Evolutionary conservation across 2,888 invertebrate genomes (phyloP).

Genomic region (Drosophila sordidapex): DNA sequence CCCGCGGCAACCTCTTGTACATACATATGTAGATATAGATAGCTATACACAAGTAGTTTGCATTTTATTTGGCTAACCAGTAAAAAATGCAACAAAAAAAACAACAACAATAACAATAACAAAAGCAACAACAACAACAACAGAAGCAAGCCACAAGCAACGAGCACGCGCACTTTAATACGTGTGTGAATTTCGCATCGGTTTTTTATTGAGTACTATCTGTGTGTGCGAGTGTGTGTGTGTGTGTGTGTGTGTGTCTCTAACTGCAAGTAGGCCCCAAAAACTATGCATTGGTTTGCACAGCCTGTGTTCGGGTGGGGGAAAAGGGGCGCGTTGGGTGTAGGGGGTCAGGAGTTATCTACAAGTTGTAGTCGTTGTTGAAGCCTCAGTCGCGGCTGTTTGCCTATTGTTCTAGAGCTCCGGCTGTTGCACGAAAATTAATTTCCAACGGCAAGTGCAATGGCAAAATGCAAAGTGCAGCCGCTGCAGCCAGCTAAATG

Average conservation of each 20-base stretch:
- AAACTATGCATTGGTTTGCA: constrained; percentile 64
- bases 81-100: neutral
- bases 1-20: constrained; percentile 43
- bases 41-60: constrained; percentile 25
- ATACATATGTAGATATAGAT: neutral
- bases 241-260: constrained; percentile 1
- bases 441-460: constrained; percentile 76
- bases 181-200: constrained; percentile 65
- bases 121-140: constrained; percentile 7
- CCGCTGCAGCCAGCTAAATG: constrained; percentile 18
- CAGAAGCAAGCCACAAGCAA: constrained; percentile 32
- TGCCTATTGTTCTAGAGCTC: constrained; percentile 72
- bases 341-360: constrained; percentile 31
- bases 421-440: constrained; percentile 78
- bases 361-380: constrained; percentile 53
- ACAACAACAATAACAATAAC: neutral
- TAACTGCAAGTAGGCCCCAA: constrained; percentile 50
- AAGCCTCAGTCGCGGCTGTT: constrained; percentile 57
- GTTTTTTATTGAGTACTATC: constrained; percentile 57
- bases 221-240: constrained; percentile 4
- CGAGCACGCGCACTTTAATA: constrained; percentile 65
- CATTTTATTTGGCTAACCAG: constrained; percentile 47
- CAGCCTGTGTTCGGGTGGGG: constrained; percentile 6
- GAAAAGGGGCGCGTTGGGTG: neutral
- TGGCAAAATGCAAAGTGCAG: constrained; percentile 63